phyloP scores from a whole-genome alignment of 2,888 invertebrate genomes.

The Conchocele bisecta region DNA sequence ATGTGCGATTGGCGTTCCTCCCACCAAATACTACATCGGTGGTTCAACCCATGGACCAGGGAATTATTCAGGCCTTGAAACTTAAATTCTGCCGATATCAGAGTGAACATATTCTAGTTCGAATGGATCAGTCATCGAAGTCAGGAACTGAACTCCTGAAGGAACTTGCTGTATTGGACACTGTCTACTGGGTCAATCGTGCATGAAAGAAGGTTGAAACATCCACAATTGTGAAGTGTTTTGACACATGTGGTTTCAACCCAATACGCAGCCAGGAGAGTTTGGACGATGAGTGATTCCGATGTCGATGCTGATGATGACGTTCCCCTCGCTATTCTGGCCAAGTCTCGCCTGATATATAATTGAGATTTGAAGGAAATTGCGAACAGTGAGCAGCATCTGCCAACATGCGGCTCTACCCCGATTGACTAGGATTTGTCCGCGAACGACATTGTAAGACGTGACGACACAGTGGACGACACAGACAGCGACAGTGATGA shows the following conservation, averaged over 20 bases:
- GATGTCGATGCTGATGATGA: not conserved
- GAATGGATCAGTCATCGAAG: not conserved
- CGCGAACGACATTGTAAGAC: no score
- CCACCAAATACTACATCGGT: conserved; percentile 37
- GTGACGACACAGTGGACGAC: no score
- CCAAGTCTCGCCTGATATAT: not conserved
- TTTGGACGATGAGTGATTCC: not conserved
- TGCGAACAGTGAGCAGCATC: conserved; percentile 2
- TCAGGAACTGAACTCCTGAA: not conserved
- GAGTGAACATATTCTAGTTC: not conserved
- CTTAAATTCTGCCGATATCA: conserved; percentile 14
- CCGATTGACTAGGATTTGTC: no score
- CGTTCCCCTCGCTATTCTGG: not conserved
- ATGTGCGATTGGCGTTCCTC: conserved; percentile 31
- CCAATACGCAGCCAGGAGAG: not conserved
- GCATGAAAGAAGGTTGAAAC: not conserved
- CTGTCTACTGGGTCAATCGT: not conserved
- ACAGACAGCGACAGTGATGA: no score
- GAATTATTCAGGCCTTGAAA: not conserved
- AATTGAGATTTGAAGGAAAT: not conserved
- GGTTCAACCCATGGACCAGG: conserved; percentile 7
- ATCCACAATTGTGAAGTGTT: not conserved
- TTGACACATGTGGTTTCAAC: not conserved
- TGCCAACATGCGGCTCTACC: no score
- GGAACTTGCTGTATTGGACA: not conserved